A percentile compares a stretch with the other conserved stretches of the same genome.
Conservation (phyloP, 2,888 invertebrate species). For the Acanthoscelides obtectus region DNA sequence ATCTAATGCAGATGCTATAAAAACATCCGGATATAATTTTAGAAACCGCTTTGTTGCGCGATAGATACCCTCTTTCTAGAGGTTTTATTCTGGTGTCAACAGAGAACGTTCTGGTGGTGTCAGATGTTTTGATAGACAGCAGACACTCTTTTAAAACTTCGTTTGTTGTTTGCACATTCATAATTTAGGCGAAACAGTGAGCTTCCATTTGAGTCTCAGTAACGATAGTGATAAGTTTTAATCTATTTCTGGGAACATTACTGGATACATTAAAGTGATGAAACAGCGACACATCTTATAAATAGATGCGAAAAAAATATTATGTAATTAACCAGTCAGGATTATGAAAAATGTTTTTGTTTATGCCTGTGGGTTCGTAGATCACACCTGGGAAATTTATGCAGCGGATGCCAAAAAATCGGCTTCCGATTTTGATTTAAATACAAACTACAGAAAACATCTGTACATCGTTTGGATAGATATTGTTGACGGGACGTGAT, state of each 20-base stretch:
- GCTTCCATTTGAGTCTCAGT: too few species aligned
- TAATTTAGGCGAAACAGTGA: too few species aligned
- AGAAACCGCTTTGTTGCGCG: not conserved
- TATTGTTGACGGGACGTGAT: not conserved
- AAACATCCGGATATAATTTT: not conserved
- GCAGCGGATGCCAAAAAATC: not conserved
- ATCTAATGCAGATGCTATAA: not conserved
- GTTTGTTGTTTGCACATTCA: too few species aligned
- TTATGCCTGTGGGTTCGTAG: not conserved
- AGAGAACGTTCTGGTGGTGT: not conserved
- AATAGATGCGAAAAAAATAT: not conserved
- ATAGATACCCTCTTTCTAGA: not conserved
- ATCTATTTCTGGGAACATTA: too few species aligned
- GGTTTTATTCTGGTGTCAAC: not conserved
- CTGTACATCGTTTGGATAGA: not conserved
- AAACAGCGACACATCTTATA: too few species aligned
- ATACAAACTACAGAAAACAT: not conserved
- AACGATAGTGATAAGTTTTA: too few species aligned
- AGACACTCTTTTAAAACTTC: too few species aligned
- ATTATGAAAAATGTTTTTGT: not conserved
- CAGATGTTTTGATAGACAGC: too few species aligned
- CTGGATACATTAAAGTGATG: too few species aligned
- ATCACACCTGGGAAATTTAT: not conserved
- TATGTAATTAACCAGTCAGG: not conserved
- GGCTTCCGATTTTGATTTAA: not conserved